Evolutionary conservation across 2,888 invertebrate species (phyloP).

Genomic region (Neuroscelio doddi): DNA sequence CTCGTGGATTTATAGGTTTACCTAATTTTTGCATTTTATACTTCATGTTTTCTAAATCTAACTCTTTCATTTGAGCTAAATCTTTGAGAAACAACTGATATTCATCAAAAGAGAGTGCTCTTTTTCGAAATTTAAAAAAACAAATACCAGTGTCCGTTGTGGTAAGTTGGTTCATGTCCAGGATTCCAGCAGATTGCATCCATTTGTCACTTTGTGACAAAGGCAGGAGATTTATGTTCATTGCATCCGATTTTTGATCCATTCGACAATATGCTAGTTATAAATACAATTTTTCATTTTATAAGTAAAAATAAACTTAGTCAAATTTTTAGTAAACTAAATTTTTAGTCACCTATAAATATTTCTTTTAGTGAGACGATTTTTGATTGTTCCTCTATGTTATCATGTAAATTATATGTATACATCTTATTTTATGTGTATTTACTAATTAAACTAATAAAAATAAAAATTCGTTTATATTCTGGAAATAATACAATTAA

Average conservation of each 20-base stretch:
- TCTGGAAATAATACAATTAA: too few species aligned
- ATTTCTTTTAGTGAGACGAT: neutral
- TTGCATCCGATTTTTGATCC: constrained; percentile 53
- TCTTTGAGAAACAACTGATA: constrained; percentile 55
- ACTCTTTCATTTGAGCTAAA: constrained; percentile 47
- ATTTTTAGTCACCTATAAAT: too few species aligned
- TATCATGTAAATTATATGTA: neutral
- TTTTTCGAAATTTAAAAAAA: constrained; percentile 63
- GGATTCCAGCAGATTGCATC: constrained; percentile 55
- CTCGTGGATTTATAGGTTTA: constrained; percentile 44
- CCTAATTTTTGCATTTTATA: constrained; percentile 53
- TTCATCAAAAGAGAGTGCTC: constrained; percentile 58
- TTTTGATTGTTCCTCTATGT: neutral
- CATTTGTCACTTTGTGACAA: constrained; percentile 61
- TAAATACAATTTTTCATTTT: neutral
- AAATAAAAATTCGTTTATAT: too few species aligned
- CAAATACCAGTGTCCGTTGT: constrained; percentile 60
- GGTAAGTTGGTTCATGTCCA: constrained; percentile 57
- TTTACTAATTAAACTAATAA: too few species aligned
- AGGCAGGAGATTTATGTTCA: constrained; percentile 52
- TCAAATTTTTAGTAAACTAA: too few species aligned
- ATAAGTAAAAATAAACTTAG: neutral
- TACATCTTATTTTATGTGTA: neutral
- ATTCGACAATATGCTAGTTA: constrained; percentile 59
- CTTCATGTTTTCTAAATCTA: constrained; percentile 54